Evolutionary conservation across 2,113 vertebrate species (phyloP).

Genomic region (Cephalopterus ornatus): DNA sequence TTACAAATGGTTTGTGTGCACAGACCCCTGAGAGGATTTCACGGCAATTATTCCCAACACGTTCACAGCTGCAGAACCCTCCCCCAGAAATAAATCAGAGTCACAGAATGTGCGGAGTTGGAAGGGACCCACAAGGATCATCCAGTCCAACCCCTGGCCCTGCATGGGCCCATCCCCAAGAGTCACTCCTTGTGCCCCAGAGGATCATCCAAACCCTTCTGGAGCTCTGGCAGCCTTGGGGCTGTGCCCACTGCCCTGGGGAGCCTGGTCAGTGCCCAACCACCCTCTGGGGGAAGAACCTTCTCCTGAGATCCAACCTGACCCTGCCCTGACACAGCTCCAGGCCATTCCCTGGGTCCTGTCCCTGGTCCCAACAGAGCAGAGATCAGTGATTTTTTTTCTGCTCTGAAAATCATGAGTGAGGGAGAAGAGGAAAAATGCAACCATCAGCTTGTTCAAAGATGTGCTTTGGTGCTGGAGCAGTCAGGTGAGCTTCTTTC

Average conservation of each 20-base stretch:
- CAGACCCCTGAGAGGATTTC: neutral
- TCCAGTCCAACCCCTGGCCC: neutral
- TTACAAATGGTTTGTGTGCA: neutral
- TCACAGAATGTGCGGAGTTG: neutral
- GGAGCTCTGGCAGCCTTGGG: neutral
- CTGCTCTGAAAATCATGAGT: neutral
- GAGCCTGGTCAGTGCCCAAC: neutral
- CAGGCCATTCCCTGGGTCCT: neutral
- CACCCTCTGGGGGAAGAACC: neutral
- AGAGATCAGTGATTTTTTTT: neutral
- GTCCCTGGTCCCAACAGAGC: neutral
- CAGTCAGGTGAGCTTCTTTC: neutral
- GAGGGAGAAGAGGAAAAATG: neutral
- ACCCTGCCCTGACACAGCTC: neutral
- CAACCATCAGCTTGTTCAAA: neutral
- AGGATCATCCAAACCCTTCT: neutral
- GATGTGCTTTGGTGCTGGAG: neutral
- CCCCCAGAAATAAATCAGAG: neutral
- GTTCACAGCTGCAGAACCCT: neutral
- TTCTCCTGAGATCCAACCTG: neutral
- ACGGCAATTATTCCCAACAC: neutral
- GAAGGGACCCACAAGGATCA: neutral
- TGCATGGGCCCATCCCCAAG: neutral
- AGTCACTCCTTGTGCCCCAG: neutral
- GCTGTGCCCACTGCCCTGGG: neutral